Conservation (phyloP, 2,113 vertebrate species). For the Ursus arctos region DNA sequence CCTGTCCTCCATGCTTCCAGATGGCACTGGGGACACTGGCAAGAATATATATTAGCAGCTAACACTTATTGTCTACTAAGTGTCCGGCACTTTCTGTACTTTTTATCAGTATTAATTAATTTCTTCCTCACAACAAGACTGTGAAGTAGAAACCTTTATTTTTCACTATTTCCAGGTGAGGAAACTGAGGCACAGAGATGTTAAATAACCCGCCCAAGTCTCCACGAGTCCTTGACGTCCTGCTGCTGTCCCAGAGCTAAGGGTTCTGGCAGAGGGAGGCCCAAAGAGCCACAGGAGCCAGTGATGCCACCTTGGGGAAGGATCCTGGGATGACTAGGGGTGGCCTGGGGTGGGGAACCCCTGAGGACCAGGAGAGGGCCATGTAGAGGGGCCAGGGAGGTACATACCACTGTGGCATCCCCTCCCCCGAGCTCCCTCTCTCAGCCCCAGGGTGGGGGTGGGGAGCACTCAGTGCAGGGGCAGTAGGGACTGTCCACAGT, state of each 20-base stretch:
- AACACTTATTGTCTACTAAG: background rate
- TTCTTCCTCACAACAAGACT: background rate
- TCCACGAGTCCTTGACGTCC: background rate
- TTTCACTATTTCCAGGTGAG: background rate
- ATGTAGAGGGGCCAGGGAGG: background rate
- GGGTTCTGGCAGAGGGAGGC: background rate
- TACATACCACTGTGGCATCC: background rate
- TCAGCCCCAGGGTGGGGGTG: background rate
- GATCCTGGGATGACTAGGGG: background rate
- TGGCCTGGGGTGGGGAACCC: background rate
- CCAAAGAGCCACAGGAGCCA: background rate
- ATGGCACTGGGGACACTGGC: background rate
- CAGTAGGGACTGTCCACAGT: background rate
- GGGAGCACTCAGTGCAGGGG: background rate
- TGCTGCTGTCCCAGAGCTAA: background rate
- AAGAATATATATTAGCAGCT: background rate
- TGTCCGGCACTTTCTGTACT: background rate
- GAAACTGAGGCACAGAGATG: background rate
- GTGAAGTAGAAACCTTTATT: background rate
- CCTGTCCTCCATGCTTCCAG: background rate
- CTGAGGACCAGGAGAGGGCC: rapidly evolving
- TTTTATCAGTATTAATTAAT: background rate
- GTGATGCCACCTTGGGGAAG: background rate
- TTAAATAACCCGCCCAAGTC: background rate
- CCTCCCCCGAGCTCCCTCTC: background rate